phyloP scores from a whole-genome alignment of 2,113 vertebrate genomes.

The Leptocoma aspasia region DNA sequence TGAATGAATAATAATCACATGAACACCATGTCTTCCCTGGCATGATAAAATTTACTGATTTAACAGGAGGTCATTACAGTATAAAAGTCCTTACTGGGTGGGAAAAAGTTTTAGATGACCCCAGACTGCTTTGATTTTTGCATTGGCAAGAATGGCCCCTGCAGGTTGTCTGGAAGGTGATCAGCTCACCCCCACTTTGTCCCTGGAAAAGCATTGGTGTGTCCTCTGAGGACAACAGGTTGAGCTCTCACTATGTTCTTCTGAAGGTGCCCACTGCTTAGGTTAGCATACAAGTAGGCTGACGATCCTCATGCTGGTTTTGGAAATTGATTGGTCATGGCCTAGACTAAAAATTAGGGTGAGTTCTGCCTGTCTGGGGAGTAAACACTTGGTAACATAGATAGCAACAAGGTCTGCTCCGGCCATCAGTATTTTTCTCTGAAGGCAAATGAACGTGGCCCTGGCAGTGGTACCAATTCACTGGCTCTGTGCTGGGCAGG shows the following conservation, averaged over 20 bases:
- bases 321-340: background rate
- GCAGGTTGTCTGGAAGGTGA: background rate
- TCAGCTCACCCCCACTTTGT: fast-evolving
- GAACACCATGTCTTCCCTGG: background rate
- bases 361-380: background rate
- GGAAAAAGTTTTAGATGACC: background rate
- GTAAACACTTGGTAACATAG: background rate
- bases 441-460: background rate
- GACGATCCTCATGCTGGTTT: background rate
- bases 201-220: background rate
- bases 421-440: background rate
- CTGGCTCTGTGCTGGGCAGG: background rate
- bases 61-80: background rate
- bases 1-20: background rate
- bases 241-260: background rate
- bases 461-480: background rate
- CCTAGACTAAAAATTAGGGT: background rate
- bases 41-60: background rate
- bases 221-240: background rate
- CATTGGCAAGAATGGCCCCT: background rate
- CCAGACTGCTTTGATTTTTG: background rate
- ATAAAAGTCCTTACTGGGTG: background rate
- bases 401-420: background rate
- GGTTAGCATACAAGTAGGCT: background rate
- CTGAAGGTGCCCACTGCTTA: background rate